These are phyloP conservation scores for Eupithecia subfuscata DNA, from an alignment of 2,888 invertebrate species.

Conservation along the genomic window DNA sequence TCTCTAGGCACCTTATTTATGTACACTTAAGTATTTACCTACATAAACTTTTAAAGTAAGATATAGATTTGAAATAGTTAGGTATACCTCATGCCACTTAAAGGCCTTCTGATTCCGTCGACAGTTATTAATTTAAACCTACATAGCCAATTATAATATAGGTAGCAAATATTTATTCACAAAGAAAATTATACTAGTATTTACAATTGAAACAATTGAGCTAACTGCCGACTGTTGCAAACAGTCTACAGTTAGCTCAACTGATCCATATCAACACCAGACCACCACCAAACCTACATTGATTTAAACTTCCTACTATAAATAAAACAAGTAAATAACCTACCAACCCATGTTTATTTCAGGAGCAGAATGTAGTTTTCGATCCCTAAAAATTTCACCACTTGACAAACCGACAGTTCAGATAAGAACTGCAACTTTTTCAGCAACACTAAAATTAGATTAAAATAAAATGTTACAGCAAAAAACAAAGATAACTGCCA, in stretches of 20 bases:
- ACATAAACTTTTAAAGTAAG: too few species aligned
- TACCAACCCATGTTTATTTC: neutral
- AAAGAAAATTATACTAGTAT: too few species aligned
- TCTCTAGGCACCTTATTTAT: neutral
- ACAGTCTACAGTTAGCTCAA: too few species aligned
- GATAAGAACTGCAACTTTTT: slow-evolving; percentile 7
- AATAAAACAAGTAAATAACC: neutral
- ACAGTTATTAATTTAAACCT: neutral
- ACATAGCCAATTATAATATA: too few species aligned
- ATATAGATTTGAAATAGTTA: neutral
- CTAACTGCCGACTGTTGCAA: too few species aligned
- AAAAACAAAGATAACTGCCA: slow-evolving; percentile 49
- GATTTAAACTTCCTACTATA: neutral
- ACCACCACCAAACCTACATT: neutral
- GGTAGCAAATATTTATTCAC: too few species aligned
- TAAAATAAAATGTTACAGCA: slow-evolving; percentile 26
- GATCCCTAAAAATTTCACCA: neutral
- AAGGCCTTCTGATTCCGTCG: neutral
- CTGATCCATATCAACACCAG: too few species aligned
- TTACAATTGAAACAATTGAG: too few species aligned
- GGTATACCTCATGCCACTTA: neutral
- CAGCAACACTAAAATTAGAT: slow-evolving; percentile 30
- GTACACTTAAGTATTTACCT: neutral
- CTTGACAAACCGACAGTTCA: neutral
- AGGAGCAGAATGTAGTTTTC: neutral